These are phyloP conservation scores for Ametastegia equiseti DNA, from an alignment of 2,888 invertebrate genomes.

Conservation along the genomic window DNA sequence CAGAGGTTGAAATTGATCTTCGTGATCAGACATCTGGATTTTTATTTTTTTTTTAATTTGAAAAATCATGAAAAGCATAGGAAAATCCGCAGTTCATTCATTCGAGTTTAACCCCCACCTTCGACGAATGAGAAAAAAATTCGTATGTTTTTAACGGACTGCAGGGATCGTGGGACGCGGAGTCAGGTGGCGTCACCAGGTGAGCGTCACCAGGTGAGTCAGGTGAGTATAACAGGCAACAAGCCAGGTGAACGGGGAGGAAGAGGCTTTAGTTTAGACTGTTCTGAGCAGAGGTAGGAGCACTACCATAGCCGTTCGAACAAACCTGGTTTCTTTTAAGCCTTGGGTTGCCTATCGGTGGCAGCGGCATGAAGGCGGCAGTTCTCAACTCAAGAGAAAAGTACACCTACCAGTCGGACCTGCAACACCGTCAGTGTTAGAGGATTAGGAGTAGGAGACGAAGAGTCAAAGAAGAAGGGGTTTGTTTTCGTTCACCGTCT, in stretches of 20 bases:
- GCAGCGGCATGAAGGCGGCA: constrained; percentile 14
- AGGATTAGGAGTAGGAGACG: too few species aligned
- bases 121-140: constrained; percentile 10
- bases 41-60: neutral
- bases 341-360: constrained; percentile 28
- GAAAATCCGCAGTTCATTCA: neutral
- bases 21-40: neutral
- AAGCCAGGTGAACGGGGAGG: constrained; percentile 51
- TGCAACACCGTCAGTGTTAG: constrained; percentile 67
- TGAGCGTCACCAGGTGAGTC: constrained; percentile 62
- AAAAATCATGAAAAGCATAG: neutral
- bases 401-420: constrained; percentile 50
- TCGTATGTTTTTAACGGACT: constrained; percentile 3
- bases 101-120: neutral
- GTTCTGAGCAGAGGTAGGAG: constrained; percentile 8
- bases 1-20: neutral
- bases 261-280: neutral
- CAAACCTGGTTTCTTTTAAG: constrained; percentile 32
- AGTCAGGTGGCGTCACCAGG: constrained; percentile 63
- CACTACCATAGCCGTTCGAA: constrained; percentile 16
- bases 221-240: constrained; percentile 54
- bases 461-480: too few species aligned
- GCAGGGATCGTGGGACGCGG: constrained; percentile 59
- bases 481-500: neutral
- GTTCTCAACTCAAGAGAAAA: neutral